Conservation (phyloP, 2,797 vertebrate species). For the Macropus fuliginosus region DNA sequence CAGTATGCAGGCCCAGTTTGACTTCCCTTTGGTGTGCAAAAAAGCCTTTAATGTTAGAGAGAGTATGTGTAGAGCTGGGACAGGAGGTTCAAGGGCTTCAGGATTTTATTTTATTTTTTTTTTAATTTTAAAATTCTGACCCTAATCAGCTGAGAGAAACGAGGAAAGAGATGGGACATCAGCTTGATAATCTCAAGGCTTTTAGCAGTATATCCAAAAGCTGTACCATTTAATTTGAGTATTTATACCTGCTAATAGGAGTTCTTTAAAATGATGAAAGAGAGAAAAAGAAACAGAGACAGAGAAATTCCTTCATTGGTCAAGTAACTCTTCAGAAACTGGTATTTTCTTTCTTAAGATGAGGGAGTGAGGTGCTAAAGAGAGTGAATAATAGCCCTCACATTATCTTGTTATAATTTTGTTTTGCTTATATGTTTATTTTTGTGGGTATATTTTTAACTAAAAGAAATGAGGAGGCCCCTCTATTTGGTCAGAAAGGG, state of each 20-base stretch:
- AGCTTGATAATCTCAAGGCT: slow-evolving; percentile 10
- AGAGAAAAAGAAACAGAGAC: slow-evolving; percentile 50
- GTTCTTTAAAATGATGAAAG: slow-evolving; percentile 74
- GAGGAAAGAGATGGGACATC: slow-evolving; percentile 33
- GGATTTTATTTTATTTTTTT: slow-evolving; percentile 28
- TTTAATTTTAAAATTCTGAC: slow-evolving; percentile 75
- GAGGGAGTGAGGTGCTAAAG: not conserved
- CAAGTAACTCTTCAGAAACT: not conserved
- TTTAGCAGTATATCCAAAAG: slow-evolving; percentile 50
- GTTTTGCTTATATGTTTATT: not conserved
- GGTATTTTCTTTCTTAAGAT: not conserved
- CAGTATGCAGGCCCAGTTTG: slow-evolving; percentile 57
- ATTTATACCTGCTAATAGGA: slow-evolving; percentile 61
- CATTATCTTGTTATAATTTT: not conserved
- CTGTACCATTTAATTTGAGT: slow-evolving; percentile 70
- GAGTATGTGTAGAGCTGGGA: slow-evolving; percentile 61
- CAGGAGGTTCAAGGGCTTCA: slow-evolving; percentile 54
- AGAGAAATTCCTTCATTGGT: slow-evolving; percentile 43
- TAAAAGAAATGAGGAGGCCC: not conserved
- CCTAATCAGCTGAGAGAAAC: slow-evolving; percentile 63
- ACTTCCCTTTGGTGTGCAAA: slow-evolving; percentile 65
- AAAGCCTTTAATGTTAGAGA: slow-evolving; percentile 66
- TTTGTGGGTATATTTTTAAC: too few relatives aligned
- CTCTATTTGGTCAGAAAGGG: not conserved
- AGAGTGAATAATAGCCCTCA: too few relatives aligned